Evolutionary conservation across 2,888 invertebrate genomes (phyloP), one percentile per base, ranked within the genome.

Genomic region (Podabrus alpinus): DNA sequence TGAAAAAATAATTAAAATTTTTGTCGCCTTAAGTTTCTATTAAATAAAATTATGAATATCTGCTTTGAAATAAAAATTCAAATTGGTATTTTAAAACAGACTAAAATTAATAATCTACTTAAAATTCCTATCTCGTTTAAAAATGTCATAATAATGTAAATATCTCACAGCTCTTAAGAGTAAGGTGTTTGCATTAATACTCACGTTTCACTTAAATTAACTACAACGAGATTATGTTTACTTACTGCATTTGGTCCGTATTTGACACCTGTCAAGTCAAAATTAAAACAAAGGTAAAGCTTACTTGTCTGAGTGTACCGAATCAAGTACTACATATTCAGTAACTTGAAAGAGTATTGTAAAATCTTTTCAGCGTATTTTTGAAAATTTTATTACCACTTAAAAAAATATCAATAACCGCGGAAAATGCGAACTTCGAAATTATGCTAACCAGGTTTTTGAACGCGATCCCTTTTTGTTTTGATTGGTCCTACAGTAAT

Each of bases 121-220:
- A 45, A 45, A 45, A 45, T 45, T 45, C 45, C 1, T 45, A 45
- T 45, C 45, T 45, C 45, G 45, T 45, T 45, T 45, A 45, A 45
- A 45, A 45, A 45, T 45, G 45, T 45, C 45, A 45, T n/a, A 45
- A 45, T 13, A 45, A 45, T 45, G 45, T 45, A 45, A 45, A 45
- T 45, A 45, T 45, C n/a, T 45, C n/a, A 13, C 7, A 45, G 45
- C 45, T 45, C 45, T 45, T 45, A 45, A 45, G 17, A 61, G 17
- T 61, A 61, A 64, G 21, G 62, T 21, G 45, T 64, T 64, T 64
- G 10, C 62, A 17, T 29, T 61, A 17, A 69, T n/a, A 62, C 62
- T 29, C 62, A 25, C 61, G 61, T 29, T 69, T 61, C 69, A 62
- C 69, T 69, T 62, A 69, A 69, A 69, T 69, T 69, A 69, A 69